Conservation (phyloP, 2,113 vertebrate genomes). For the Halcyon malimbica region DNA sequence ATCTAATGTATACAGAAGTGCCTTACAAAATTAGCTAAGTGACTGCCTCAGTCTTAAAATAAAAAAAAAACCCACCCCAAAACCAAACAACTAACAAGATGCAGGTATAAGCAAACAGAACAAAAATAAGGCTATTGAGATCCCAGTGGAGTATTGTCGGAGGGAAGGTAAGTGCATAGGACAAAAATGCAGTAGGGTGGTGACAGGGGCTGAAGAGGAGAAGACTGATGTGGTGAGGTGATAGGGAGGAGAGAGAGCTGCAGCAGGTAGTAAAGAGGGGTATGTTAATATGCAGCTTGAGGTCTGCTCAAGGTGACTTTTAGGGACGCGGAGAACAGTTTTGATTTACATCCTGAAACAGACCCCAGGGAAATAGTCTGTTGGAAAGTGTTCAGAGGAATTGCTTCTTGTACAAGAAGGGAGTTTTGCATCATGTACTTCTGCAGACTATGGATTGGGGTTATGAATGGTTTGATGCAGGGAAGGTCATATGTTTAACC, state of each 20-base stretch:
- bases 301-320: background rate
- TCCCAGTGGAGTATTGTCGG: background rate
- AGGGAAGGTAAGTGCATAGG: background rate
- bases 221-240: background rate
- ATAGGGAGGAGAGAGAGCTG: background rate
- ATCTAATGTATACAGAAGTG: background rate
- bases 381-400: background rate
- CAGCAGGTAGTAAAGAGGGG: background rate
- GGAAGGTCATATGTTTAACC: background rate
- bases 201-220: background rate
- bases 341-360: background rate
- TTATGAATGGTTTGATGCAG: background rate
- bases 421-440: background rate
- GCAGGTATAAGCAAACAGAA: background rate
- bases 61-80: background rate
- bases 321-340: background rate
- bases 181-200: background rate
- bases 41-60: background rate
- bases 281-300: background rate
- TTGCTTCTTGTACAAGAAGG: background rate
- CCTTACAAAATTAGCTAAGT: background rate
- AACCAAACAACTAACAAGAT: background rate
- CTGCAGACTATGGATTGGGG: background rate
- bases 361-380: background rate
- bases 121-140: background rate